These are phyloP conservation scores for Pyrgus malvae DNA, from an alignment of 2,888 invertebrate species.

Conservation along the genomic window DNA sequence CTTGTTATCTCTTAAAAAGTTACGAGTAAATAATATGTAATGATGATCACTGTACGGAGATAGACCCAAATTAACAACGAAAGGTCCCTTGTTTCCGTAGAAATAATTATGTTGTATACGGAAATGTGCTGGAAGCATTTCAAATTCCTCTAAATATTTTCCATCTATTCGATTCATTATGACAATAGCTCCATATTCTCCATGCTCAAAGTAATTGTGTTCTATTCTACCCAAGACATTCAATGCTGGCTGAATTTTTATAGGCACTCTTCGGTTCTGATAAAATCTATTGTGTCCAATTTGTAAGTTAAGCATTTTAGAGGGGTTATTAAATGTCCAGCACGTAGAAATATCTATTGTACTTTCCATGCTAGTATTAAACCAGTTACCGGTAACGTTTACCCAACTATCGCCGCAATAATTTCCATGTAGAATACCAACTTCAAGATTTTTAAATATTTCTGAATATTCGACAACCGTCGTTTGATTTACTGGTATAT, in stretches of 20 bases:
- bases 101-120: slow-evolving; percentile 94
- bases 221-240: slow-evolving; percentile 90
- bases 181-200: slow-evolving; percentile 90
- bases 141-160: slow-evolving; percentile 89
- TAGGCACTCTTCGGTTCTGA: slow-evolving; percentile 87
- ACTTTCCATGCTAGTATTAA: slow-evolving; percentile 89
- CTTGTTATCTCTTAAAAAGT: slow-evolving; percentile 92
- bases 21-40: slow-evolving; percentile 91
- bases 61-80: slow-evolving; percentile 92
- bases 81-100: slow-evolving; percentile 92
- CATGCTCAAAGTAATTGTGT: slow-evolving; percentile 93
- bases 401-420: slow-evolving; percentile 92
- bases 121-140: slow-evolving; percentile 86
- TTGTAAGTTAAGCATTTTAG: slow-evolving; percentile 84
- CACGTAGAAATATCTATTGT: slow-evolving; percentile 93
- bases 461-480: slow-evolving; percentile 93
- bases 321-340: slow-evolving; percentile 83
- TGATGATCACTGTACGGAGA: slow-evolving; percentile 94
- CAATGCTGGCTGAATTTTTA: slow-evolving; percentile 91
- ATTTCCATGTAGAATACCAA: slow-evolving; percentile 95
- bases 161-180: slow-evolving; percentile 88
- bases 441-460: slow-evolving; percentile 92
- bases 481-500: slow-evolving; percentile 90
- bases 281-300: slow-evolving; percentile 94
- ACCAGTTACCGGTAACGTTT: slow-evolving; percentile 95